Conservation (phyloP, 64 coral and sea anemone species). For the Dendrophyllia cribrosa region DNA sequence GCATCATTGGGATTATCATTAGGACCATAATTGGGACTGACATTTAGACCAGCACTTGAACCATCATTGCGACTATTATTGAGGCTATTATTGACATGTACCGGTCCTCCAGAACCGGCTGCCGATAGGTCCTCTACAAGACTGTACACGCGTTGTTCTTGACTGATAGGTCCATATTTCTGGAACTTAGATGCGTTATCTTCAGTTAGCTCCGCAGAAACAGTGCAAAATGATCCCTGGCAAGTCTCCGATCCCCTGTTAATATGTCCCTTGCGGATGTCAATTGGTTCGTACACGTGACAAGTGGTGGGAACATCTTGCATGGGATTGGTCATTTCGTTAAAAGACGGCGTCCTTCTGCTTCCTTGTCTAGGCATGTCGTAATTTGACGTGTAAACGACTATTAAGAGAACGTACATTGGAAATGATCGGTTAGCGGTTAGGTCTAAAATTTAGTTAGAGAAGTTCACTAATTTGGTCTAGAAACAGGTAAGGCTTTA, state of each 20-base stretch:
- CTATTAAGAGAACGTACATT: not conserved
- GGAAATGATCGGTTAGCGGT: no score
- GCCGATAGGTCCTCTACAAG: not conserved
- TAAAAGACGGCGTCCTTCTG: not conserved
- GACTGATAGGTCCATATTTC: not conserved
- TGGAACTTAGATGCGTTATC: not conserved
- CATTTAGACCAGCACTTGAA: no score
- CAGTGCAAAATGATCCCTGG: no score
- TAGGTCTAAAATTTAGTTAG: no score
- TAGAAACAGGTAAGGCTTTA: no score
- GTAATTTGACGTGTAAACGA: slow-evolving; percentile 3
- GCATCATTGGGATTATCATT: not conserved
- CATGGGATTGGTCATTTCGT: slow-evolving; percentile 5
- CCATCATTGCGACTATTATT: no score
- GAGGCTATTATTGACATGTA: no score
- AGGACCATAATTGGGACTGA: not conserved
- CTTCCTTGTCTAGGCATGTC: not conserved
- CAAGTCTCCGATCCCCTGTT: no score
- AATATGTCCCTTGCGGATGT: not conserved
- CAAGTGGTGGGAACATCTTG: not conserved
- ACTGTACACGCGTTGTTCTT: slow-evolving; percentile 36
- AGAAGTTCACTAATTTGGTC: no score
- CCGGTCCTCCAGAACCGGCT: not conserved
- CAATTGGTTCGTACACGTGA: slow-evolving; percentile 8
- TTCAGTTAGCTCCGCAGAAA: no score